Evolutionary conservation across 2,797 vertebrate genomes (phyloP), one percentile per base, ranked within the genome.

Genomic region (Betta splendens): DNA sequence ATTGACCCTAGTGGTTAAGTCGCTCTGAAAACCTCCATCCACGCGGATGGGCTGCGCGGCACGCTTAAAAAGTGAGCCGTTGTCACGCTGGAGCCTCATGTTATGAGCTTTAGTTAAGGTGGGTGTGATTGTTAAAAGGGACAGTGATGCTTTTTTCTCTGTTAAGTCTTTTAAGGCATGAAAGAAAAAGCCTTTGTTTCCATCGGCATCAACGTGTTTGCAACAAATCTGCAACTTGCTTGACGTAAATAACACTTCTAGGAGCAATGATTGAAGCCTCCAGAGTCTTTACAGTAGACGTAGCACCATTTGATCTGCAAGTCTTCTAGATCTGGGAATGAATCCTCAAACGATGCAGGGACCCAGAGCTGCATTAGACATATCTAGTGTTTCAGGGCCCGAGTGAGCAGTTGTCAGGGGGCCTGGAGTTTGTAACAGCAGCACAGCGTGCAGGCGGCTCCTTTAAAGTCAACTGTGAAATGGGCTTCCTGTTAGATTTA

Each of bases 311-410:
- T 46, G 26, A 57, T 20, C 40, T 40, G 26, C 5, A 38, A 32
- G 2, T 44, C 33, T 29, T 50, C 16, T 46, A 53, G 23, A 50
- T 9, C 4, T 13, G 13, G n/a, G 9, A 44, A 7, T 16, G 22
- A 48, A 65, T 44, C 21, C 39, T 20, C 42, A 22, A 10, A 51
- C 43, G 59, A 64, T 62, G 54, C 26, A 55, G 31, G 21, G 23
- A 3, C 36, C 47, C 39, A 49, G 26, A 39, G 44, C 36, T 57
- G 57, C 43, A 69, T 60, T 63, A 37, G 13, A 54, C 35, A 48
- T 42, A 72, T 39, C 25, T 21, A 37, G 33, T 65, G 68, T 75
- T 59, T 59, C 38, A 42, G 43, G 8, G 18, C 28, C 49, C 2
- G 0, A 25, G 11, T 64, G 46, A 57, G 13, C 51, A 38, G 31